A percentile compares a stretch with the other conserved stretches of the same genome.
phyloP scores from a whole-genome alignment of 2,888 invertebrate species.

The Desoria tigrina region DNA sequence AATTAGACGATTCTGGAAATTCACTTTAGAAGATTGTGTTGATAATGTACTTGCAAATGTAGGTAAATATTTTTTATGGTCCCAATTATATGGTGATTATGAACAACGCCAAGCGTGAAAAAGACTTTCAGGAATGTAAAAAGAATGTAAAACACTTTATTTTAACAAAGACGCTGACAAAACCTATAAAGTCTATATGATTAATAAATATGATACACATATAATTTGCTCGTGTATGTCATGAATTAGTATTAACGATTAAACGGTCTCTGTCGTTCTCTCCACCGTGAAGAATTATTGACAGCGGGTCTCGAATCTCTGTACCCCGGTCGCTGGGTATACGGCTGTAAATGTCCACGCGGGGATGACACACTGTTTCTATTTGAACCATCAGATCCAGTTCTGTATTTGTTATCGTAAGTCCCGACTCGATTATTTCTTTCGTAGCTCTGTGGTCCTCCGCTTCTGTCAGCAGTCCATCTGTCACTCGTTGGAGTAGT shows the following conservation, averaged over 20 bases:
- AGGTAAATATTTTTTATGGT: too few species aligned
- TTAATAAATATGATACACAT: too few species aligned
- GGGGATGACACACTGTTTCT: slow-evolving; percentile 5
- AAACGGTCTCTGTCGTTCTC: slow-evolving; percentile 31
- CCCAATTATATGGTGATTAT: too few species aligned
- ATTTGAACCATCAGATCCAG: slow-evolving; percentile 14
- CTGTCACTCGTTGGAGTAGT: slow-evolving; percentile 14
- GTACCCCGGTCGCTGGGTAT: slow-evolving; percentile 22
- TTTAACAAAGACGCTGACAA: too few species aligned
- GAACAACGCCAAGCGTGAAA: too few species aligned
- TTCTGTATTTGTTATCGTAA: slow-evolving; percentile 34
- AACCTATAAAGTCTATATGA: too few species aligned
- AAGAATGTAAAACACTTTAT: too few species aligned
- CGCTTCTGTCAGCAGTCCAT: slow-evolving; percentile 24
- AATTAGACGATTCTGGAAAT: too few species aligned
- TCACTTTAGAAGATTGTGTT: too few species aligned
- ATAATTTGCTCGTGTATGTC: too few species aligned
- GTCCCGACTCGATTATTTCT: slow-evolving; percentile 12
- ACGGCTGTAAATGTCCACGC: slow-evolving; percentile 26
- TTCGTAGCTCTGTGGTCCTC: slow-evolving; percentile 16
- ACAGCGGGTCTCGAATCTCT: neutral
- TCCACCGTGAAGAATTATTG: slow-evolving; percentile 20
- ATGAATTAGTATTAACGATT: slow-evolving; percentile 10
- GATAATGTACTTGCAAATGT: too few species aligned
- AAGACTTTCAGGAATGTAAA: too few species aligned